Evolutionary conservation across 2,888 invertebrate species (phyloP).

Genomic region (Dolichomitus sp.): DNA sequence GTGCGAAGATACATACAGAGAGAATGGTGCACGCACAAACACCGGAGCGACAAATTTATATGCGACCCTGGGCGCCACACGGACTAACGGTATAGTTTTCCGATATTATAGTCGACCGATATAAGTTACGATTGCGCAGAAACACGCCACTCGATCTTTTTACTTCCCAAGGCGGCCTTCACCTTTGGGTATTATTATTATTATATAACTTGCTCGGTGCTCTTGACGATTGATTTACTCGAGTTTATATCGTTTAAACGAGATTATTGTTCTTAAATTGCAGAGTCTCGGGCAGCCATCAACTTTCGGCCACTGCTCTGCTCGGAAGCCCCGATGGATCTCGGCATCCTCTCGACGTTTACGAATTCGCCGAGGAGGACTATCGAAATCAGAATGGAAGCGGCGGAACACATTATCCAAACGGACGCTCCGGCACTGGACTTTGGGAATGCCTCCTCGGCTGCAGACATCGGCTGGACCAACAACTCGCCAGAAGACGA

Average conservation of each 20-base stretch:
- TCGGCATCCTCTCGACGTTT: conserved; percentile 91
- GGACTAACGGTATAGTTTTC: conserved; percentile 56
- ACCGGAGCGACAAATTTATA: conserved; percentile 54
- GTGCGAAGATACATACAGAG: conserved; percentile 37
- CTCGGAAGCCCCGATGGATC: conserved; percentile 94
- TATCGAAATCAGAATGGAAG: conserved; percentile 84
- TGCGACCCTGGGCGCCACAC: conserved; percentile 25
- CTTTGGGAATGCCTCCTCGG: conserved; percentile 93
- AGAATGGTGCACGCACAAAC: conserved; percentile 39
- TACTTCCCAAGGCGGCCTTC: conserved; percentile 20
- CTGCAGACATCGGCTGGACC: conserved; percentile 92
- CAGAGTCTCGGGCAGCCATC: conserved; percentile 93
- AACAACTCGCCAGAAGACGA: conserved; percentile 94
- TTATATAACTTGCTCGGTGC: neutral
- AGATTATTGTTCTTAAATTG: conserved; percentile 56
- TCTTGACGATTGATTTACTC: conserved; percentile 6
- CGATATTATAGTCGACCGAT: conserved; percentile 52
- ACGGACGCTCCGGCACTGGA: conserved; percentile 85
- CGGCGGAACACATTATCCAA: conserved; percentile 85
- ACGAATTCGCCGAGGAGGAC: conserved; percentile 89
- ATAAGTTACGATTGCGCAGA: conserved; percentile 32
- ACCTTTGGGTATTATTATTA: conserved; percentile 2
- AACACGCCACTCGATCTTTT: conserved; percentile 27
- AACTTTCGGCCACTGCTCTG: conserved; percentile 94
- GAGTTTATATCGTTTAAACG: conserved; percentile 6